Evolutionary conservation across 2,888 invertebrate species (phyloP).

Genomic region (Tethea ocularis): DNA sequence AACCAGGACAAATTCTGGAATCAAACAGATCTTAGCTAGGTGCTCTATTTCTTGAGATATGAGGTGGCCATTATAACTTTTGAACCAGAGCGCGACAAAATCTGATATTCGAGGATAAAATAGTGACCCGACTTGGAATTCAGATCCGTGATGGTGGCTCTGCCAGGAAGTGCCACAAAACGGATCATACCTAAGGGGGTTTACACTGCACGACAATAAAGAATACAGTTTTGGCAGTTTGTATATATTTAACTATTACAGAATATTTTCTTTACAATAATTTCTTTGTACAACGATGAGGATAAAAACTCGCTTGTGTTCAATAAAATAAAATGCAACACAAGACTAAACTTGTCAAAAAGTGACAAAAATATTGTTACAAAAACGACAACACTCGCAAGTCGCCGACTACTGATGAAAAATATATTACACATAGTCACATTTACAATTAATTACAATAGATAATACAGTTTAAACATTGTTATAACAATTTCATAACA

Average conservation of each 20-base stretch:
- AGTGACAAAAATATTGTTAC: constrained; percentile 57
- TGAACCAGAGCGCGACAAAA: too few relatives aligned
- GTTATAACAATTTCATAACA: background rate
- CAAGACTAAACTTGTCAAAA: constrained; percentile 59
- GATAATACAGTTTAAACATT: background rate
- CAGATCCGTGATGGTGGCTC: too few relatives aligned
- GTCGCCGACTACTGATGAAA: background rate
- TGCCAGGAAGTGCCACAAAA: too few relatives aligned
- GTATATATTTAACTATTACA: constrained; percentile 78
- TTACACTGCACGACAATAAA: constrained; percentile 21
- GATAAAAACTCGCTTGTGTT: constrained; percentile 67
- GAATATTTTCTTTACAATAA: constrained; percentile 75
- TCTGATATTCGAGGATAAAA: too few relatives aligned
- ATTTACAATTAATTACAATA: background rate
- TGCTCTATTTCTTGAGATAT: too few relatives aligned
- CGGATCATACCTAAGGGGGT: background rate
- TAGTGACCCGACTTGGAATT: too few relatives aligned
- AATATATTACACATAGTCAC: constrained; percentile 1
- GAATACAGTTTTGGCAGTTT: constrained; percentile 69
- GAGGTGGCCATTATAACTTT: too few relatives aligned
- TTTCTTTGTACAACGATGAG: constrained; percentile 74
- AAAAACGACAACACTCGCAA: constrained; percentile 24
- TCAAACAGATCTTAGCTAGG: too few relatives aligned
- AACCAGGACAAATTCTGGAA: too few relatives aligned
- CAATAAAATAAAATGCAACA: constrained; percentile 80